Base-by-base conservation (phyloP, 2,797 vertebrate species). In the Margarornis squamiger region DNA sequence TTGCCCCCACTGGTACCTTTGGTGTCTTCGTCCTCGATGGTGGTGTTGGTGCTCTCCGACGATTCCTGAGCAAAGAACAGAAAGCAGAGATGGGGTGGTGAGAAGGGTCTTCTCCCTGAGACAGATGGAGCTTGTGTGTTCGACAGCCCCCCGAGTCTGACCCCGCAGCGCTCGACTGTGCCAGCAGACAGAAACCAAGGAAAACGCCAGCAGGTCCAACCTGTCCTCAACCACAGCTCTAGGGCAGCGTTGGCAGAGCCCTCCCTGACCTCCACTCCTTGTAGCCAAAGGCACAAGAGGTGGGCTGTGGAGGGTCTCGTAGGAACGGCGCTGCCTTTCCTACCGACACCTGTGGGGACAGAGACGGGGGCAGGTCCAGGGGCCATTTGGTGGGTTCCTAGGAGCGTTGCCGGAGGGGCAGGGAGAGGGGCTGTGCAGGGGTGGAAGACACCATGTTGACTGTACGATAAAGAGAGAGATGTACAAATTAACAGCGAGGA, bases 11-110 rank as follows among this genome's bases (percentile, higher is more conserved):
- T 2, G 3, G 29, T 97, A 99, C 99, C 99, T 98, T 99, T 98
- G 90, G 99, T 99, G 87, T 99, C 99, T 98, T 99, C 99, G 1
- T 99, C 99, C 96, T 99, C 99, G 0, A 99, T 99, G 88, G 99
- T 99, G 78, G 99, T 99, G 96, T 99, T 99, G 78, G 99, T 99
- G 97, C 99, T 99, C 97, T 99, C 99, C 9, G 99, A 99, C 0
- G 99, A 99, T 97, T 99, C 99, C 99, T 99, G 96, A 65, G 94
- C 96, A 97, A 97, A 98, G 92, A 98, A 97, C 91, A 98, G 82
- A 98, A 10, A 84, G 91, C 79, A 85, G 55, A 76, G 61, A 68
- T 0, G 63, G 88, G 88, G 20, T 0, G 96, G 92, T 98, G 96
- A 98, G 96, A 58, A 45, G 45, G 9, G 84, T 38, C 49, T 58